Evolutionary conservation across 2,797 vertebrate genomes (phyloP).

Genomic region (Platyrinchus mystaceus): DNA sequence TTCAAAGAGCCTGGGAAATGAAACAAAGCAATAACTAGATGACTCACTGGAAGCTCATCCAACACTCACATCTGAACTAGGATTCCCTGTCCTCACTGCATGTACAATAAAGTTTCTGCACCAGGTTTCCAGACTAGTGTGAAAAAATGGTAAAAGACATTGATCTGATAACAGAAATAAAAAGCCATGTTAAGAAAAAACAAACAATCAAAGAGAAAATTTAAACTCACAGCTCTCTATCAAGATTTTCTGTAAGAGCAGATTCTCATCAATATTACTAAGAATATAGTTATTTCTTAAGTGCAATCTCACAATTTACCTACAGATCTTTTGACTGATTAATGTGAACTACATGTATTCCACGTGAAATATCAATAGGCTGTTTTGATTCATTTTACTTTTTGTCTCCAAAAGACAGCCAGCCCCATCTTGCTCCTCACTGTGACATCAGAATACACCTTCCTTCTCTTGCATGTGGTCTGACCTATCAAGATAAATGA

Average conservation of each 20-base stretch:
- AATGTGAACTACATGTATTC: neutral
- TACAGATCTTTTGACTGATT: neutral
- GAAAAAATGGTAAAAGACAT: neutral
- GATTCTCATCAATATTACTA: neutral
- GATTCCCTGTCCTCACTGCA: neutral
- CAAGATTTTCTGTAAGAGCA: neutral
- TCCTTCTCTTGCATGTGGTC: neutral
- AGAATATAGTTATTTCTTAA: neutral
- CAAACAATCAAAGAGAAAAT: neutral
- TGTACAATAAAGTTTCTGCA: neutral
- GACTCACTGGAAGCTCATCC: neutral
- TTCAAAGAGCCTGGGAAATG: neutral
- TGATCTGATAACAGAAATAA: neutral
- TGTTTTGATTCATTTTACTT: neutral
- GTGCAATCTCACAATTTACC: neutral
- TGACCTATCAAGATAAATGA: neutral
- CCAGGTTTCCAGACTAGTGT: neutral
- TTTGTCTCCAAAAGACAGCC: neutral
- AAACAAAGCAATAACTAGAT: neutral
- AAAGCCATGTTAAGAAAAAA: neutral
- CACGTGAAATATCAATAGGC: accelerated
- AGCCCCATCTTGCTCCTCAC: neutral
- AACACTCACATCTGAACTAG: neutral
- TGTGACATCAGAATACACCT: neutral
- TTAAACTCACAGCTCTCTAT: neutral